Conservation (phyloP, 2,797 vertebrate species). For the Fringilla coelebs region DNA sequence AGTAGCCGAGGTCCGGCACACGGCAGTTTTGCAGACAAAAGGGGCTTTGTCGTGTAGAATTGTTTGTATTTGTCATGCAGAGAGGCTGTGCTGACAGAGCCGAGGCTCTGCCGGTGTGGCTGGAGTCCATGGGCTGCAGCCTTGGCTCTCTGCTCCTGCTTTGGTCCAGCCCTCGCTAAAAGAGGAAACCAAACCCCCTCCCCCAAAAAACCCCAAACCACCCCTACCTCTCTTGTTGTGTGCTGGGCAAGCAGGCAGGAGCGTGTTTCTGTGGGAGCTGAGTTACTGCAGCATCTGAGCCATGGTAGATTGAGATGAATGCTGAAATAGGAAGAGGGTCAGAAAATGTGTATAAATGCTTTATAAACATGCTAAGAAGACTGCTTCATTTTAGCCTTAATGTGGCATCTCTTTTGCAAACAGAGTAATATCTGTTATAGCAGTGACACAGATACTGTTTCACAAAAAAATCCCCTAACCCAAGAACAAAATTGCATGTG, state of each 20-base stretch:
- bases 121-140: neutral
- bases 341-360: neutral
- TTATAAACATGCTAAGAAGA: neutral
- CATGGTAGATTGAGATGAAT: neutral
- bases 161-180: neutral
- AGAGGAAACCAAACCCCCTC: neutral
- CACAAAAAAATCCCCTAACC: neutral
- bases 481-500: neutral
- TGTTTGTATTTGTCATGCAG: slow-evolving; percentile 40
- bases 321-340: neutral
- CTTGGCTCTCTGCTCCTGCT: neutral
- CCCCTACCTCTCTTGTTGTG: neutral
- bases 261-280: neutral
- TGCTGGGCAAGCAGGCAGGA: neutral
- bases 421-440: neutral
- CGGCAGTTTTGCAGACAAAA: slow-evolving; percentile 11
- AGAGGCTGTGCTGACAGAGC: neutral
- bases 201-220: neutral
- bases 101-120: neutral
- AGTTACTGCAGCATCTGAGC: neutral
- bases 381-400: neutral
- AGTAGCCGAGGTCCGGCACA: neutral
- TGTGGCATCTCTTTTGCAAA: neutral
- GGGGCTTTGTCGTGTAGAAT: slow-evolving; percentile 16
- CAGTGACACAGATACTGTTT: neutral